phyloP scores from a whole-genome alignment of 2,797 vertebrate species.

The Sarcoramphus papa region DNA sequence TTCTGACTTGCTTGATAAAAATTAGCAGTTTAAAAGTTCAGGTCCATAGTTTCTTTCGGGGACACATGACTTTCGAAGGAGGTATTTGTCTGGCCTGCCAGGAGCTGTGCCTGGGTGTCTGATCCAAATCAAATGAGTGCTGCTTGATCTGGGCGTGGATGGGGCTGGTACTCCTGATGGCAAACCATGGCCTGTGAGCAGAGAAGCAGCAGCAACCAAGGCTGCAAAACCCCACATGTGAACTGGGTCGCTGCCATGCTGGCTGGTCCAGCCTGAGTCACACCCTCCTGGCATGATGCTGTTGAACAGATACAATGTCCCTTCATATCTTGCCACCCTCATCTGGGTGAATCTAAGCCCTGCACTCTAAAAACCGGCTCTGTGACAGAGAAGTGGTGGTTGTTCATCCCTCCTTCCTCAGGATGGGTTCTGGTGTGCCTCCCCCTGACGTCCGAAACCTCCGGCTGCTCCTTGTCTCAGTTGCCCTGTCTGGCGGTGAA shows the following conservation, averaged over 20 bases:
- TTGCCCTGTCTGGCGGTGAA: neutral
- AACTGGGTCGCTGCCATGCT: neutral
- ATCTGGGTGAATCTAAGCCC: neutral
- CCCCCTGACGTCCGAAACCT: rapidly evolving
- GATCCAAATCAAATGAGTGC: rapidly evolving
- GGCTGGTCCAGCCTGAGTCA: neutral
- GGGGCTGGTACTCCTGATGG: neutral
- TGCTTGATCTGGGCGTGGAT: neutral
- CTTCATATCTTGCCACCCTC: neutral
- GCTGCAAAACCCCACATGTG: neutral
- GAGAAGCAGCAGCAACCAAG: neutral
- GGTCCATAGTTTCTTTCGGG: neutral
- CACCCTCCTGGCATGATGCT: neutral
- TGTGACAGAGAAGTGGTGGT: neutral
- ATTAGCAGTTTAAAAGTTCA: neutral
- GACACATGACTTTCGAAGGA: neutral
- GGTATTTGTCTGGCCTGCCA: neutral
- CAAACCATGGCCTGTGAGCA: neutral
- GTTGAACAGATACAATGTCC: neutral
- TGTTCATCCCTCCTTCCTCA: neutral
- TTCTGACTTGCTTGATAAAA: neutral
- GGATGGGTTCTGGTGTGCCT: neutral
- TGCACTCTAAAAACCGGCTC: neutral
- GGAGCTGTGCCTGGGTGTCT: neutral
- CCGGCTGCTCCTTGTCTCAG: neutral